Evolutionary conservation across 1,140 invertebrate species (phyloP).

Genomic region (Eurosta solidaginis): DNA sequence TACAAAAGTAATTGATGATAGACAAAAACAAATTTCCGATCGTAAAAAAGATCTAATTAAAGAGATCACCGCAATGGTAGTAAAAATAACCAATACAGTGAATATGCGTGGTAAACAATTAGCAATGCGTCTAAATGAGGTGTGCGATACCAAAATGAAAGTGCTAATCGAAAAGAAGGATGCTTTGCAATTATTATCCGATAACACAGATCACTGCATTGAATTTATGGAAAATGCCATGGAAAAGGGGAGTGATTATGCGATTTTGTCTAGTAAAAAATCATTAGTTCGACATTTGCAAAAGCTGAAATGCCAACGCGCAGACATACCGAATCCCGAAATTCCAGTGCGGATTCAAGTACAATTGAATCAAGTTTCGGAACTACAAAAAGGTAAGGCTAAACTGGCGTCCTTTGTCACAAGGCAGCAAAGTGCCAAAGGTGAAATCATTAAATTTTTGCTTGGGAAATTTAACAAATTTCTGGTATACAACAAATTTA

Average conservation of each 20-base stretch:
- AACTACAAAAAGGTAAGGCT: conserved; percentile 78
- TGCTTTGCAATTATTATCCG: conserved; percentile 76
- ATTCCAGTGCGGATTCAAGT: conserved; percentile 80
- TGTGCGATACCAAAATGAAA: conserved; percentile 82
- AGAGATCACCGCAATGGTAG: conserved; percentile 84
- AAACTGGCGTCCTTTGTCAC: too few species aligned
- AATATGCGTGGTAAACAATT: conserved; percentile 81
- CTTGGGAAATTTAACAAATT: too few species aligned
- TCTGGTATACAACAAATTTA: too few species aligned
- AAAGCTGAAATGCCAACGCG: conserved; percentile 76
- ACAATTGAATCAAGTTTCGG: conserved; percentile 76
- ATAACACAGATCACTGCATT: conserved; percentile 84
- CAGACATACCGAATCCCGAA: conserved; percentile 83
- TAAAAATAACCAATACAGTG: conserved; percentile 82
- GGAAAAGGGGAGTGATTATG: conserved; percentile 79
- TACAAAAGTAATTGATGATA: conserved; percentile 83
- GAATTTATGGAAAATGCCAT: conserved; percentile 79
- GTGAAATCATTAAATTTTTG: too few species aligned
- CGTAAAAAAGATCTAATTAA: conserved; percentile 81
- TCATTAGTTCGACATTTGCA: conserved; percentile 74
- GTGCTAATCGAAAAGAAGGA: conserved; percentile 82
- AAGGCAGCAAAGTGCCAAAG: too few species aligned
- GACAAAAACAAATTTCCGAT: conserved; percentile 78
- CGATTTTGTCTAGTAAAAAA: conserved; percentile 83
- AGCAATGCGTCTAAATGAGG: conserved; percentile 76